Percentiles rank a stretch among this genome's conserved stretches.
These are phyloP conservation scores for Cossypha dichroa DNA, from an alignment of 2,797 vertebrate species.

Conservation along the genomic window DNA sequence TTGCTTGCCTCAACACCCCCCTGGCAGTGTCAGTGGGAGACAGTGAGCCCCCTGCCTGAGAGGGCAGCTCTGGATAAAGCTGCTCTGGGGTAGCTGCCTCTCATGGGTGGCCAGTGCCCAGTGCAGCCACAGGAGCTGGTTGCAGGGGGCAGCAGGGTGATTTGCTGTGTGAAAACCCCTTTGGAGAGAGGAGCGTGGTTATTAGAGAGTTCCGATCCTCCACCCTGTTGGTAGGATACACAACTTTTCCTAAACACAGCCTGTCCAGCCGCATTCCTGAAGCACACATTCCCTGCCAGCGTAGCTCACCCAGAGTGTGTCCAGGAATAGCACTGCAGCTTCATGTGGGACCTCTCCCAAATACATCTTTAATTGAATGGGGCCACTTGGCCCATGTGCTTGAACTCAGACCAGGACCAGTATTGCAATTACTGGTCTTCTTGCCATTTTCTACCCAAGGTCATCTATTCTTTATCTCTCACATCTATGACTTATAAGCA, in stretches of 20 bases:
- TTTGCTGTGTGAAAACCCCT: neutral
- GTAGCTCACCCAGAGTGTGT: neutral
- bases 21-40: neutral
- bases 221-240: slow-evolving; percentile 52
- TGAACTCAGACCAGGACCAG: neutral
- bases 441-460: neutral
- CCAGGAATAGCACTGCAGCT: slow-evolving; percentile 50
- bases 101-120: neutral
- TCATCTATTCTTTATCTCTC: neutral
- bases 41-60: neutral
- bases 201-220: slow-evolving; percentile 60
- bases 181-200: neutral
- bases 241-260: slow-evolving; percentile 63
- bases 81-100: neutral
- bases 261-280: slow-evolving; percentile 64
- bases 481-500: neutral
- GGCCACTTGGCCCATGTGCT: neutral
- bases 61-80: neutral
- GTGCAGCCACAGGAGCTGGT: neutral
- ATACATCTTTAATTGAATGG: neutral
- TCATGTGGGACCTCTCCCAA: slow-evolving; percentile 39
- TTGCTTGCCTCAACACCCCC: neutral
- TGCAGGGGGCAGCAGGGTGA: neutral
- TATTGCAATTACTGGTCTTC: neutral
- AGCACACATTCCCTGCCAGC: slow-evolving; percentile 34